Evolutionary conservation across 2,888 invertebrate species (phyloP), one percentile per base, ranked within the genome.

Genomic region (Perdita meconis): DNA sequence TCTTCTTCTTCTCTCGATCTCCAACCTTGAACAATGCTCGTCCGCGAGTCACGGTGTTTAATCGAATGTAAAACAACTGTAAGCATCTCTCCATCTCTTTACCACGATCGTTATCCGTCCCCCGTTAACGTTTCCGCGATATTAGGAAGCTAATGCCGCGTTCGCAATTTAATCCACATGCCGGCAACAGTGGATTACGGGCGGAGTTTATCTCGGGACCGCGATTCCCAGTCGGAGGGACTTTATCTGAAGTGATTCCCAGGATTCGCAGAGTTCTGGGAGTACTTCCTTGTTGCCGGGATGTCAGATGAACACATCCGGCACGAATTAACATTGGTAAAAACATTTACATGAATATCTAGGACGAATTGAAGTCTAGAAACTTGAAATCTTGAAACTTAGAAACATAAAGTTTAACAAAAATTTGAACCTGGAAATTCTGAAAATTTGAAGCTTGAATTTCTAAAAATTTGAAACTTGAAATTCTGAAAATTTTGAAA

Each of bases 71-170:
- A 26, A 38, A n/a, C 5, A 24, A 8, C 19, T 59, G 44, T 51
- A 30, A 38, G 4, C 1, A 16, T 40, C 47, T 8, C 13, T 51
- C 34, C 4, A 8, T 16, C n/a, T n/a, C n/a, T 70, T 71, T 75
- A 75, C 75, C 75, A 75, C 71, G 75, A 61, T 75, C 56, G 13
- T 69, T 69, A 75, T 56, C 76, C 16, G 50, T 60, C 68, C 24
- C 50, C 24, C 50, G 56, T 47, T 57, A 40, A 64, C 10, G 59
- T 69, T 65, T 47, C 53, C 75, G 59, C 55, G 64, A 50, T 68
- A 50, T 67, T 77, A 75, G 56, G 60, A 65, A 75, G 56, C 22
- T 56, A 51, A 64, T 34, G 30, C 63, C 24, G 34, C 26, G 38
- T 59, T 77, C 57, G 59, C 68, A 78, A 16, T 38, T 38, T 47